Percentiles rank a stretch among this genome's conserved stretches.
Conservation (phyloP, 2,888 invertebrate species). For the Physocephala rufipes region DNA sequence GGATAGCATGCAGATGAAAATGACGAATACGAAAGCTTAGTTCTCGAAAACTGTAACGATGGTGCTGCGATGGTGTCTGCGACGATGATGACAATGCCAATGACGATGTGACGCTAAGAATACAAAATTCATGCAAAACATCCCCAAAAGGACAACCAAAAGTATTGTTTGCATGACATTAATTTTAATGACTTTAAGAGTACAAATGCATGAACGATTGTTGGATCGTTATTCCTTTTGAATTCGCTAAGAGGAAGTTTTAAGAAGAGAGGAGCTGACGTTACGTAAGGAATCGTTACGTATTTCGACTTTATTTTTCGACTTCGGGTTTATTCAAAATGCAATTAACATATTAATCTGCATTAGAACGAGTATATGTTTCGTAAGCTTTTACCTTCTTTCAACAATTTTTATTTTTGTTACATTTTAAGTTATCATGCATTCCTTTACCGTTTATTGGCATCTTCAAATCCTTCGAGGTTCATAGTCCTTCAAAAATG, state of each 20-base stretch:
- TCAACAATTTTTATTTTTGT: no score
- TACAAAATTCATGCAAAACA: slow-evolving; percentile 3
- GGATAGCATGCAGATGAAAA: slow-evolving; percentile 9
- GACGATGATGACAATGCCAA: not conserved
- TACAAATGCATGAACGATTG: not conserved
- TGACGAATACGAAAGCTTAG: not conserved
- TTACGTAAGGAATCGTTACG: no score
- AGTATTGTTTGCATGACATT: slow-evolving; percentile 41
- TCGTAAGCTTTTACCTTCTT: no score
- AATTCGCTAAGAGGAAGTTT: no score
- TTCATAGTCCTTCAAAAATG: not conserved
- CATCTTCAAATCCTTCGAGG: not conserved
- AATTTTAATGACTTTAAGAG: slow-evolving; percentile 38
- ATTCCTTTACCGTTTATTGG: not conserved
- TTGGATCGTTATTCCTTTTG: no score
- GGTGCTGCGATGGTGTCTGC: not conserved
- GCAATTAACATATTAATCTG: no score
- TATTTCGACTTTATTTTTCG: no score
- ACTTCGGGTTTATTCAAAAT: no score
- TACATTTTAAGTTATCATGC: not conserved
- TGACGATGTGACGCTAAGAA: not conserved
- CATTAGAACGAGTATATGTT: no score
- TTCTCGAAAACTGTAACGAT: not conserved
- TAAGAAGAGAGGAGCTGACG: no score
- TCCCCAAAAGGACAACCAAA: slow-evolving; percentile 33